Conservation (phyloP, 2,113 vertebrate genomes). For the Beaufortia kweichowensis region DNA sequence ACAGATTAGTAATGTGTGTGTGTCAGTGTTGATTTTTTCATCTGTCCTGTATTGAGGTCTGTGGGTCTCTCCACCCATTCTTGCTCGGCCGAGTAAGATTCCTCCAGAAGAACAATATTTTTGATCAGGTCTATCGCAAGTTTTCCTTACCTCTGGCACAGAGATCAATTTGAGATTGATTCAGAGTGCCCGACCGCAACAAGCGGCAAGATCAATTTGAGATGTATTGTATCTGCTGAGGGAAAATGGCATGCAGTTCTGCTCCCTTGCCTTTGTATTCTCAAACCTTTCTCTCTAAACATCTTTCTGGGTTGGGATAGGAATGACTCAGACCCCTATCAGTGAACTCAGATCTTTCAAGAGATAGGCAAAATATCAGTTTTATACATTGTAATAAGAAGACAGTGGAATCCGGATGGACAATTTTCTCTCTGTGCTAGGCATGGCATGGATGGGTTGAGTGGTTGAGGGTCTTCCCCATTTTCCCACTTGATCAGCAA, state of each 20-base stretch:
- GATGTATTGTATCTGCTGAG: constrained; percentile 79
- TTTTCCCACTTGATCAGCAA: too few species aligned
- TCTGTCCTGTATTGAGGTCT: constrained; percentile 66
- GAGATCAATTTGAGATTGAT: constrained; percentile 85
- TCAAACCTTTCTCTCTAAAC: constrained; percentile 30
- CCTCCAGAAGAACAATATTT: constrained; percentile 81
- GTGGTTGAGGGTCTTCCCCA: neutral
- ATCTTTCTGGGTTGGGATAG: constrained; percentile 48
- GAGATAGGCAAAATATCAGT: constrained; percentile 61
- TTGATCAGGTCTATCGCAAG: constrained; percentile 81
- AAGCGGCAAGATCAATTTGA: constrained; percentile 81
- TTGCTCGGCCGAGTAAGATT: constrained; percentile 79
- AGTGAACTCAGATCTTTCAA: constrained; percentile 61
- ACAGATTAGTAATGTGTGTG: neutral
- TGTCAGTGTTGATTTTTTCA: constrained; percentile 18
- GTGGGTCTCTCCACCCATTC: constrained; percentile 75
- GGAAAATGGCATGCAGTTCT: constrained; percentile 71
- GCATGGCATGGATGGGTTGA: neutral
- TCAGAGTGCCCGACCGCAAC: constrained; percentile 76
- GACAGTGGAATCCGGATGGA: constrained; percentile 44
- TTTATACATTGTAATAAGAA: constrained; percentile 48
- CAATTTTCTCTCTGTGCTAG: constrained; percentile 36
- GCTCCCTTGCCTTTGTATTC: constrained; percentile 48
- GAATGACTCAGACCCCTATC: constrained; percentile 66
- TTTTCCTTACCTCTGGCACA: constrained; percentile 80